Percentiles rank a stretch among this genome's conserved stretches.
Evolutionary conservation across 2,797 vertebrate species (phyloP).

Genomic region (Melanotaenia trifasciata): DNA sequence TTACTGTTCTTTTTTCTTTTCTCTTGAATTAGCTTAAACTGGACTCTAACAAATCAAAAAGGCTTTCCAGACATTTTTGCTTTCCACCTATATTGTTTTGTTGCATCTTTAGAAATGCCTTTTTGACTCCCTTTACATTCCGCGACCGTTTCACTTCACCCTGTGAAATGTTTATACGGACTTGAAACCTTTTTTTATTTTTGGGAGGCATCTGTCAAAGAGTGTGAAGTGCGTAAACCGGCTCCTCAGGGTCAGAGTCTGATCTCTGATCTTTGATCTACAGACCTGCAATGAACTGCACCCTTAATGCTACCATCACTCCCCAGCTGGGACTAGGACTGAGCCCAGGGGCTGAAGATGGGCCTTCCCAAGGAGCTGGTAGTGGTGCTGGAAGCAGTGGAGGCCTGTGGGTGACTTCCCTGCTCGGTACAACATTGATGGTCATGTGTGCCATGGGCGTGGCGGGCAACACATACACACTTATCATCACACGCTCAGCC

Average conservation of each 20-base stretch:
- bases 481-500: constrained; percentile 84
- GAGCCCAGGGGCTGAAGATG: constrained; percentile 41
- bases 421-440: constrained; percentile 79
- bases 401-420: constrained; percentile 79
- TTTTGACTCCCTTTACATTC: background rate
- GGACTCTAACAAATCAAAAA: background rate
- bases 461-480: constrained; percentile 86
- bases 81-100: background rate
- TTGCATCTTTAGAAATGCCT: background rate
- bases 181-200: constrained; percentile 8
- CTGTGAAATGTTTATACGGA: constrained; percentile 7
- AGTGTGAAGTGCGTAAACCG: constrained; percentile 1
- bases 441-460: constrained; percentile 84
- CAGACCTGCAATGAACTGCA: constrained; percentile 74
- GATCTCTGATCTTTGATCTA: constrained; percentile 31
- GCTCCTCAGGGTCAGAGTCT: constrained; percentile 2
- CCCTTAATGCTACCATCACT: constrained; percentile 64
- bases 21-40: constrained; percentile 5
- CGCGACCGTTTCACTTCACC: background rate
- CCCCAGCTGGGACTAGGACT: constrained; percentile 50
- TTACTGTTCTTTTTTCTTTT: background rate
- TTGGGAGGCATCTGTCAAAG: background rate
- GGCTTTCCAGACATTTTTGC: background rate
- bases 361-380: constrained; percentile 28
- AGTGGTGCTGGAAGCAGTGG: constrained; percentile 33